Base-by-base conservation (phyloP, 2,797 vertebrate genomes). In the Buceros bicornis region DNA sequence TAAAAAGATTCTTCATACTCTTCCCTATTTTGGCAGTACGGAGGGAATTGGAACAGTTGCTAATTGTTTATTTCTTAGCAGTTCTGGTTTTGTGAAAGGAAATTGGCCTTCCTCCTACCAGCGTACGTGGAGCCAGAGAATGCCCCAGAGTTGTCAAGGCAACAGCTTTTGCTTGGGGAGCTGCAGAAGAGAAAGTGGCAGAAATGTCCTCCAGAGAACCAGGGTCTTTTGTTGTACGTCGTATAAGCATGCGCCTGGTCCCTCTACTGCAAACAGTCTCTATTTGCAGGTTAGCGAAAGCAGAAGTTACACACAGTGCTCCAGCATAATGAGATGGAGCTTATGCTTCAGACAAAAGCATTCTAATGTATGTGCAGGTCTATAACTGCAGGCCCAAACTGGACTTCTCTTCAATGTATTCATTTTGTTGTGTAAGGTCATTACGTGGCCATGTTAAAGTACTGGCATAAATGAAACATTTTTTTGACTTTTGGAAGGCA, bases 121-220 rank as follows among this genome's bases (percentile, higher is more conserved):
- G 87, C 89, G 79, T 93, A 81, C 3, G 3, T 93, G 92, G 89
- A 97, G 94, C 72, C 95, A 92, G 94, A 93, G 95, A 97, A 81
- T 84, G 81, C 82, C 93, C 90, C 95, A 83, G 93, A 97, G 97
- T 98, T 98, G 97, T 98, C 97, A 98, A 97, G 97, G 98, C 96
- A 98, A 98, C 97, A 95, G 96, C 90, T 96, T 77, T 96, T 97
- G 88, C 97, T 87, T 98, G 94, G 93, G 95, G 94, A 96, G 73
- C 89, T 11, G 13, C 83, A 96, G 90, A 60, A 94, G 93, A 96
- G 95, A 94, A 95, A 92, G 96, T 93, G 72, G 66, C 58, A 95
- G 88, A 58, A 97, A 85, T 2, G 2, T 96, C 95, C 82, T 96
- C 91, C 58, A 47, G 84, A 94, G 90, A 94, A 84, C 82, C 90